Base-by-base conservation (phyloP, 1,140 invertebrate species). In the Bicyclus anynana region DNA sequence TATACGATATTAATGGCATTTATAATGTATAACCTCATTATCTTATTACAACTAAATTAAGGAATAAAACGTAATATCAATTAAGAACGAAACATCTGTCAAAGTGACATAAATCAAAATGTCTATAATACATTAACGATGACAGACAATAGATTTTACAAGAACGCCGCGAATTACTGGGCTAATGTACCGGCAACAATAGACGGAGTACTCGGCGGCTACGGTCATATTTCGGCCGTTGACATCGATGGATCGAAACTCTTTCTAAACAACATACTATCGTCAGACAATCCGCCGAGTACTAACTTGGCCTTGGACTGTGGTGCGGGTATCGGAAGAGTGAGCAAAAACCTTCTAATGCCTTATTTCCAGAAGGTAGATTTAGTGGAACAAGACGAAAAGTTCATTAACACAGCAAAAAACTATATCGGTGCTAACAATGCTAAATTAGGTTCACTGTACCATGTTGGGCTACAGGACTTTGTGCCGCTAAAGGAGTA, bases 131-230 rank as follows among this genome's bases (percentile, higher is more conserved):
- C 0, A 0, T 38, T 23, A 29, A 68, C 20, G 54, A 80, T 66
- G 67, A 69, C 62, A 23, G 72, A 74, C 26, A 64, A 38, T 48
- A 62, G 33, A 56, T 95, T 95, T 88, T 97, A 97, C 71, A 86
- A 87, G 48, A 92, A 94, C 76, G 95, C 94, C 10, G 93, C 93
- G 47, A 91, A 93, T 63, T 97, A 97, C 85, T 97, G 96, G 96
- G 91, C 94, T 5, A 91, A 92, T 69, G 91, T 98, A 50, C 94
- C 95, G 3, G 90, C 97, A 0, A 98, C 97, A 9, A 89, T 98
- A 6, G 94, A 99, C 89, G 97, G 98, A n/a, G 98, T 99, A 93
- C 90, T 99, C 0, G 98, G 98, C 10, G 98, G 98, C 2, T 97
- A 96, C 84, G 95, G 94, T 0, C 92, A 93, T 65, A 95, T 99